Percentiles rank a stretch among this genome's conserved stretches.
These are phyloP conservation scores for Chinchilla lanigera DNA, from an alignment of 2,113 vertebrate species.

Conservation along the genomic window DNA sequence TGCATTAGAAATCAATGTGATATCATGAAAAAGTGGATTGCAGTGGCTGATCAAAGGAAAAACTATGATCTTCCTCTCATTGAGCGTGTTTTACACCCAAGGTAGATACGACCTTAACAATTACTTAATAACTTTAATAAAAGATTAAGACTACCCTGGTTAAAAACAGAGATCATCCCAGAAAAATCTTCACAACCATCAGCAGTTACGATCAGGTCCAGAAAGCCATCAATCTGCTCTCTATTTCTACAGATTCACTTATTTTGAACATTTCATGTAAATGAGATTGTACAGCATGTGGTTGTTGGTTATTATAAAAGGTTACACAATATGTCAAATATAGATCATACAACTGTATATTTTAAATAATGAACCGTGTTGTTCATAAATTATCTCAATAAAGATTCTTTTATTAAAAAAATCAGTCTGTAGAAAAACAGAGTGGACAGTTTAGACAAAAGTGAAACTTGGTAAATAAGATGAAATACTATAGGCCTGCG, in stretches of 20 bases:
- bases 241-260: neutral
- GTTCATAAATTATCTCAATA: neutral
- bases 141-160: neutral
- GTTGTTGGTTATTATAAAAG: neutral
- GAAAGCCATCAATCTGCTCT: neutral
- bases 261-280: neutral
- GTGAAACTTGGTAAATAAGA: neutral
- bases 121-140: conserved; percentile 5
- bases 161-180: neutral
- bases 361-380: neutral
- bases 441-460: neutral
- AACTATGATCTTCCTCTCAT: neutral
- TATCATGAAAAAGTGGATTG: neutral
- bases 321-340: neutral
- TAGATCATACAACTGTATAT: neutral
- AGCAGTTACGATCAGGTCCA: neutral
- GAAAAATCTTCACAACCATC: neutral
- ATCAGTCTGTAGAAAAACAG: neutral
- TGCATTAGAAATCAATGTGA: neutral
- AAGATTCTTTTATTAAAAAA: neutral
- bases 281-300: neutral
- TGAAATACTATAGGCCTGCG: neutral
- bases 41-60: neutral
- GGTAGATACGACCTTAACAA: neutral
- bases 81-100: neutral